Evolutionary conservation across 2,113 vertebrate genomes (phyloP).

Genomic region (Phalacrocorax carbo): DNA sequence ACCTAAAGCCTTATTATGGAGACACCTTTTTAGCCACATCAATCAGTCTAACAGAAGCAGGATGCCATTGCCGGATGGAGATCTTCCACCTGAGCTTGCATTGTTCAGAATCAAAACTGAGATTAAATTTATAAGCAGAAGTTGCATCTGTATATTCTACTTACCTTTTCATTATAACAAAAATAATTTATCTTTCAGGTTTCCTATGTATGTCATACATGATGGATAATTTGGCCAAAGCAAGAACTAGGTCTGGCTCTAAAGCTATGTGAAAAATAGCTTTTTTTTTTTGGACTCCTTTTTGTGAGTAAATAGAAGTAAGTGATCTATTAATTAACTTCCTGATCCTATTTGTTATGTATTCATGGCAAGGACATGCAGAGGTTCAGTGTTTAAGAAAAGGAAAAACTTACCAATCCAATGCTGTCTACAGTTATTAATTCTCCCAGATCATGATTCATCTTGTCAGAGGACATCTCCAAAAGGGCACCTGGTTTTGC

Average conservation of each 20-base stretch:
- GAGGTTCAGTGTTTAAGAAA: conserved; percentile 33
- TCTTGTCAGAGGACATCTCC: conserved; percentile 30
- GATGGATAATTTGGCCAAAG: neutral
- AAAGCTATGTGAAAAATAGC: neutral
- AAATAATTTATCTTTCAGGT: neutral
- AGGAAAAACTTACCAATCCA: conserved; percentile 46
- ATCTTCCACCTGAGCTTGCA: neutral
- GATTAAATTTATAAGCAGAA: neutral
- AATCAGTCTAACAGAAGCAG: neutral
- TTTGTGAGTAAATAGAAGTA: conserved; percentile 7
- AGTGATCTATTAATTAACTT: conserved; percentile 34
- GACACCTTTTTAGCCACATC: neutral
- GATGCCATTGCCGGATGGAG: neutral
- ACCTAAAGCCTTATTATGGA: neutral
- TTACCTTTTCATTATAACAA: neutral
- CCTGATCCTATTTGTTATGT: conserved; percentile 25
- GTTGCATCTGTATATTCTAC: neutral
- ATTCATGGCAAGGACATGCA: neutral
- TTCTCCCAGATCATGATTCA: conserved; percentile 41
- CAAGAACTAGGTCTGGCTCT: neutral
- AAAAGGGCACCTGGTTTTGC: conserved; percentile 11
- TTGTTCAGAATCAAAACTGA: neutral
- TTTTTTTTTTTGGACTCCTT: neutral
- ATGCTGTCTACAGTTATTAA: conserved; percentile 36
- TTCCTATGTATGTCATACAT: neutral